A percentile compares a stretch with the other conserved stretches of the same genome.
phyloP scores from a whole-genome alignment of 2,113 vertebrate species.

The Muntiacus muntjak region DNA sequence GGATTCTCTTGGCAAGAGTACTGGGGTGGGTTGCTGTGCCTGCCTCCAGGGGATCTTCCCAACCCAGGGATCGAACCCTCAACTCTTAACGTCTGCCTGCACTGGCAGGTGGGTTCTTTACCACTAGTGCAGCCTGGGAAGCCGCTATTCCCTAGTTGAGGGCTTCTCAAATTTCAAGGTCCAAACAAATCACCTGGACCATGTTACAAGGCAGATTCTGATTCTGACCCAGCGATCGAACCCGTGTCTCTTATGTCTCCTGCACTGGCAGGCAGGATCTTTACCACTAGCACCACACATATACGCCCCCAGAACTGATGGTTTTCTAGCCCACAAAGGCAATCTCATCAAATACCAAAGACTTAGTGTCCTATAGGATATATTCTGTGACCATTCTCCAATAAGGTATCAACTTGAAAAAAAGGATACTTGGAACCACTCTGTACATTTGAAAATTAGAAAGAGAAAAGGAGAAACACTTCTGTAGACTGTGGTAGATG shows the following conservation, averaged over 20 bases:
- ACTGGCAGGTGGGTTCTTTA: neutral
- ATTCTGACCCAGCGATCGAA: neutral
- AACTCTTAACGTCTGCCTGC: neutral
- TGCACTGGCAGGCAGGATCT: neutral
- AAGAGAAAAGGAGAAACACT: neutral
- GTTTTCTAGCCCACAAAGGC: neutral
- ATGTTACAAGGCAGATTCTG: neutral
- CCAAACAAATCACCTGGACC: neutral
- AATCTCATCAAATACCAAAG: conserved; percentile 10
- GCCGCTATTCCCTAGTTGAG: neutral
- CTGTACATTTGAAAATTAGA: neutral
- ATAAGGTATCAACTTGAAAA: neutral
- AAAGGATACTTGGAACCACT: neutral
- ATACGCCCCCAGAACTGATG: no score
- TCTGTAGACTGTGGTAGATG: neutral
- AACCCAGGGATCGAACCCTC: neutral
- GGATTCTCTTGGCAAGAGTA: neutral
- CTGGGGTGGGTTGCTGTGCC: neutral
- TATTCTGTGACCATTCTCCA: neutral
- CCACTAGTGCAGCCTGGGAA: neutral
- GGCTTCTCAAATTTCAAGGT: neutral
- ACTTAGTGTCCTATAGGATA: neutral
- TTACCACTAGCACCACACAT: neutral
- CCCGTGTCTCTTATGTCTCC: neutral
- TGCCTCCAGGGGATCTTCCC: neutral